Conservation (phyloP, 2,113 vertebrate species). For the Chionomys nivalis region DNA sequence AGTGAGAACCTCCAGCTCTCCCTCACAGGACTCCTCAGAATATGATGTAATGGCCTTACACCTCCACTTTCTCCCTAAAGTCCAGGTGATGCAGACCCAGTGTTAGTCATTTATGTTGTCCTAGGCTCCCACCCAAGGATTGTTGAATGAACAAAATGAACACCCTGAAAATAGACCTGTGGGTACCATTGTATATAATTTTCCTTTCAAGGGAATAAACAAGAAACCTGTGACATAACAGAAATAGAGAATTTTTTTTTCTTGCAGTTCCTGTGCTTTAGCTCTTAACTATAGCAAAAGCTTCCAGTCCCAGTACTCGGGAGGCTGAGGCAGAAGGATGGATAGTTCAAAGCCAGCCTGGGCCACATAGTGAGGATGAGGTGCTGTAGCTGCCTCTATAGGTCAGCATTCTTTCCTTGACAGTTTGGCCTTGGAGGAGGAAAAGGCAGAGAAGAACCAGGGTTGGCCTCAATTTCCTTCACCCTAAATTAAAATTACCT, state of each 20-base stretch:
- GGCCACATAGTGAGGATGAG: background rate
- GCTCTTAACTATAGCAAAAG: background rate
- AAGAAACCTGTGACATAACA: constrained; percentile 30
- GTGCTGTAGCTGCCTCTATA: background rate
- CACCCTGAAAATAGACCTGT: constrained; percentile 32
- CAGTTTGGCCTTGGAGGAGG: background rate
- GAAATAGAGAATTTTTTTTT: constrained; percentile 16
- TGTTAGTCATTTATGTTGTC: background rate
- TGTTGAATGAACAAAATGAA: constrained; percentile 41
- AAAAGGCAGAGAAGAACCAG: background rate
- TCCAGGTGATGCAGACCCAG: background rate
- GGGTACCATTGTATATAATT: background rate
- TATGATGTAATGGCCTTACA: background rate
- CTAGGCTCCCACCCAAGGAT: background rate
- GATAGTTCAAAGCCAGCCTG: background rate
- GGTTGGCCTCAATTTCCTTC: background rate
- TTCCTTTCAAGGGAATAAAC: constrained; percentile 48
- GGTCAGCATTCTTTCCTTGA: background rate
- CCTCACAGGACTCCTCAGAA: background rate
- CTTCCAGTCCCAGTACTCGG: background rate
- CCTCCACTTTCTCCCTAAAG: background rate
- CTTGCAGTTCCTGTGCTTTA: background rate
- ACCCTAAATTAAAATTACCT: background rate
- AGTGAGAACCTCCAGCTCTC: background rate
- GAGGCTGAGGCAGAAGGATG: background rate